Percentiles rank a stretch among this genome's conserved stretches.
phyloP scores from a whole-genome alignment of 2,888 invertebrate species.

The Pegoplata infirma region DNA sequence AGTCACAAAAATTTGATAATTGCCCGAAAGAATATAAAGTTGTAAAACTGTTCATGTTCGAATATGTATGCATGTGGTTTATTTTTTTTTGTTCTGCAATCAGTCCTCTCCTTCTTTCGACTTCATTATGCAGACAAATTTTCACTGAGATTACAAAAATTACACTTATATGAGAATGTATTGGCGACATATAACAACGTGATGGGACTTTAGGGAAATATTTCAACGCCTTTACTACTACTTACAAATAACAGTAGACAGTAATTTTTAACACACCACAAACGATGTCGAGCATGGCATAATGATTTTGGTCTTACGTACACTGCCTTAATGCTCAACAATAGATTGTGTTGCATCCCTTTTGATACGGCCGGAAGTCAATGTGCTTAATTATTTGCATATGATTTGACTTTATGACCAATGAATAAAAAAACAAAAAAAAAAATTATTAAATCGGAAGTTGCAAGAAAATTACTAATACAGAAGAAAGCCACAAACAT shows the following conservation, averaged over 20 bases:
- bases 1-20: conserved; percentile 10
- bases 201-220: conserved; percentile 75
- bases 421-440: conserved; percentile 1
- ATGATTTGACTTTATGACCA: conserved; percentile 67
- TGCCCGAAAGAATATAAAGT: conserved; percentile 13
- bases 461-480: conserved; percentile 12
- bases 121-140: conserved; percentile 63
- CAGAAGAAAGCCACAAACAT: conserved; percentile 19
- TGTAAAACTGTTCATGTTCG: conserved; percentile 18
- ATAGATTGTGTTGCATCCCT: conserved; percentile 18
- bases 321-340: conserved; percentile 16
- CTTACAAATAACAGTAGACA: not conserved
- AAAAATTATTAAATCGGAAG: conserved; percentile 5
- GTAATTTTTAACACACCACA: not conserved
- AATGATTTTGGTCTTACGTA: conserved; percentile 38
- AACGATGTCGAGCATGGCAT: conserved; percentile 25
- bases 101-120: conserved; percentile 14
- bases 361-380: conserved; percentile 49
- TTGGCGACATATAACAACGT: conserved; percentile 71
- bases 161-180: conserved; percentile 58
- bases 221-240: conserved; percentile 67
- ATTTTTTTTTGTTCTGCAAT: conserved; percentile 16
- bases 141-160: conserved; percentile 64
- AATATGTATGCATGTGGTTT: conserved; percentile 42
- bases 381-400: conserved; percentile 76